Conservation (phyloP, 2,888 invertebrate genomes). For the Conomelus anceps region DNA sequence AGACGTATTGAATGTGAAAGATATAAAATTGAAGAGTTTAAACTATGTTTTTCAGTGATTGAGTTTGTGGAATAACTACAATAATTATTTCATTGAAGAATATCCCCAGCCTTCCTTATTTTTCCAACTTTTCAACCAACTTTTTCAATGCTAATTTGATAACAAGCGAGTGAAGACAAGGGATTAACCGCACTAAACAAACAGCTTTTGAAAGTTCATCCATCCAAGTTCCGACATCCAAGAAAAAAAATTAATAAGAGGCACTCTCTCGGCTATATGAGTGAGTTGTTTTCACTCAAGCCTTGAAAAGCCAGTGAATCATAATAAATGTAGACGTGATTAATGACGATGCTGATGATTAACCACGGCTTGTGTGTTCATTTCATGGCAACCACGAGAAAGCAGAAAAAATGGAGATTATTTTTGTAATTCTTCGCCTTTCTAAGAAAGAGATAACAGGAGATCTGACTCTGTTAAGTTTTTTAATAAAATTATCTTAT, state of each 20-base stretch:
- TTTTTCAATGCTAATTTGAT: background rate
- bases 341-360: slow-evolving; percentile 1
- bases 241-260: background rate
- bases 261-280: no score
- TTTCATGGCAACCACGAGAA: background rate
- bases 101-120: no score
- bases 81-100: no score
- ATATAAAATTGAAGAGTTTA: no score
- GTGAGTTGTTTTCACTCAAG: background rate
- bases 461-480: no score
- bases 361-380: background rate
- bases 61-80: no score
- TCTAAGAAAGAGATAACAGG: no score
- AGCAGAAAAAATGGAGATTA: background rate
- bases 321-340: slow-evolving; percentile 6
- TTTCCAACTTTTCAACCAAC: no score
- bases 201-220: background rate
- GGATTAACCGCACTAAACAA: background rate
- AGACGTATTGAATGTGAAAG: no score
- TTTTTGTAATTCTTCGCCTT: background rate
- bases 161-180: background rate
- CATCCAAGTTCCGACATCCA: background rate
- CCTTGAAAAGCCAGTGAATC: background rate
- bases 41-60: no score
- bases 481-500: no score